These are phyloP conservation scores for Phasianus colchicus DNA, from an alignment of 2,113 vertebrate genomes.

Conservation along the genomic window DNA sequence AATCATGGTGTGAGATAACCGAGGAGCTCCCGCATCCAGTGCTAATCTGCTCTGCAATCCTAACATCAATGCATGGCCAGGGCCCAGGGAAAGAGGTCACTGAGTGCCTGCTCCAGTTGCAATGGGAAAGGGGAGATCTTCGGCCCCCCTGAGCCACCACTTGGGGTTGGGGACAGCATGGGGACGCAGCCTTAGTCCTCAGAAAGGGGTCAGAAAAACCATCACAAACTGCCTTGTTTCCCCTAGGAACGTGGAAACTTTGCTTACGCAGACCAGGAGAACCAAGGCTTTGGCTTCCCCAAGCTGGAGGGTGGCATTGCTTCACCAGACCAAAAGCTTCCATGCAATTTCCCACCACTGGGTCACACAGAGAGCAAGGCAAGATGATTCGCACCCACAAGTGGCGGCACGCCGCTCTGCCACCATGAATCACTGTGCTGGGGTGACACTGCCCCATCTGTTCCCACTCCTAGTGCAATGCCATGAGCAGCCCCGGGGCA, in stretches of 20 bases:
- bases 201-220: accelerated
- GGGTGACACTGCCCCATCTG: neutral
- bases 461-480: accelerated
- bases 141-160: neutral
- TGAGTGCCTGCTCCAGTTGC: neutral
- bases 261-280: neutral
- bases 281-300: neutral
- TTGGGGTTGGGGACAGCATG: accelerated
- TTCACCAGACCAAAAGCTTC: neutral
- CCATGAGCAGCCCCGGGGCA: accelerated
- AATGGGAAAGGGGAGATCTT: neutral
- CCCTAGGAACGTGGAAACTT: neutral
- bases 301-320: neutral
- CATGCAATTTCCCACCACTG: neutral
- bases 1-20: neutral
- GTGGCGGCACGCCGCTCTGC: accelerated
- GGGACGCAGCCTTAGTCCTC: neutral
- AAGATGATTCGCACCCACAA: neutral
- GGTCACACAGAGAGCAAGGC: accelerated
- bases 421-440: neutral
- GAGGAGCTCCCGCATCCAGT: neutral
- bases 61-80: neutral
- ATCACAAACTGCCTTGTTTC: neutral
- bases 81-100: neutral
- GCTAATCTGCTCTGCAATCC: neutral